Evolutionary conservation across 2,888 invertebrate genomes (phyloP), one percentile per base, ranked within the genome.

Genomic region (Dyspetes luteomarginatus): DNA sequence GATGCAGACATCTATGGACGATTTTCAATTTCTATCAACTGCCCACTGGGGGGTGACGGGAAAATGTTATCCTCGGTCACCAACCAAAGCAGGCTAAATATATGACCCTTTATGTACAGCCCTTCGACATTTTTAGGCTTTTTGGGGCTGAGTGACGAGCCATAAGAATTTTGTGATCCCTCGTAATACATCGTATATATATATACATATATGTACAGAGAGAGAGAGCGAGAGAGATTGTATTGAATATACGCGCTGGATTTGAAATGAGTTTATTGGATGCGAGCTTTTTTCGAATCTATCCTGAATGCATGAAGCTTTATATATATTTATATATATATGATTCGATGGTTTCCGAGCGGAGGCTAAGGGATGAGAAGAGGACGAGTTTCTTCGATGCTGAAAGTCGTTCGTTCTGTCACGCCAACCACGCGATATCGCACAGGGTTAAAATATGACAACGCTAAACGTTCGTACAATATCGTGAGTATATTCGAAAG

Each of bases 201-300:
- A n/a, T n/a, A n/a, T n/a, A n/a, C n/a, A n/a, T n/a, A n/a, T n/a
- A n/a, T n/a, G n/a, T n/a, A n/a, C n/a, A n/a, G n/a, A n/a, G n/a
- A n/a, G n/a, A n/a, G n/a, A n/a, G n/a, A n/a, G n/a, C n/a, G n/a
- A n/a, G n/a, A n/a, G n/a, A n/a, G n/a, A n/a, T n/a, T n/a, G n/a
- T n/a, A n/a, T n/a, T n/a, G n/a, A n/a, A n/a, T n/a, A 4, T 28
- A 48, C 56, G 50, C n/a, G n/a, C 9, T 24, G 28, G 28, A 68
- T 62, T 68, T 24, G n/a, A 30, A 24, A 62, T 56, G 62, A 73
- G 17, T 48, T 68, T 64, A 50, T 76, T 22, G 55, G 24, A 76
- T 24, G 17, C 15, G 43, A 36, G n/a, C 9, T 17, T 48, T 62
- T 17, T 67, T 67, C 19, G 36, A 62, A 76, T 64, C 26, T 30